These are phyloP conservation scores for Epizoanthus rinbou DNA, from an alignment of 92 coral and sea anemone genomes.

Conservation along the genomic window DNA sequence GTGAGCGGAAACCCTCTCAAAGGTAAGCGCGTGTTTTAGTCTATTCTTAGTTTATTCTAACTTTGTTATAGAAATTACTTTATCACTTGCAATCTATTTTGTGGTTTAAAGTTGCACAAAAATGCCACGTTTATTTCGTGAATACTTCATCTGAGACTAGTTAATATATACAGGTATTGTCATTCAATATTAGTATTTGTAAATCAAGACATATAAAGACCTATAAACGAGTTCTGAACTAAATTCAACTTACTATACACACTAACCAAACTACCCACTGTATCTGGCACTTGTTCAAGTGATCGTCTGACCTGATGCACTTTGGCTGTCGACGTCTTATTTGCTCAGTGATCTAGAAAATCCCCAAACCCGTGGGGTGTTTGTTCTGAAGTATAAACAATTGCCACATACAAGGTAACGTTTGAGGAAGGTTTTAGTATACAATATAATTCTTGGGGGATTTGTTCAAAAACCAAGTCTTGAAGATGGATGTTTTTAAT, in stretches of 20 bases:
- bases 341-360: constrained; percentile 20
- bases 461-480: no score
- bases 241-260: background rate
- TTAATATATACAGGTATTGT: background rate
- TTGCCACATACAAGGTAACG: background rate
- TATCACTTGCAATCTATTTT: background rate
- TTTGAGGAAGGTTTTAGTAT: background rate
- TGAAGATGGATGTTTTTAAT: no score
- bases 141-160: background rate
- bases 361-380: background rate
- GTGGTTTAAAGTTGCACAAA: no score
- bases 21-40: constrained; percentile 53
- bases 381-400: background rate
- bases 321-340: background rate
- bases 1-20: constrained; percentile 80
- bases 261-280: background rate
- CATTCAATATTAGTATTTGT: background rate
- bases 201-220: background rate
- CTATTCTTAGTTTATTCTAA: background rate
- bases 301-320: background rate
- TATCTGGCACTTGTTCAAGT: background rate
- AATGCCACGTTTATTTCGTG: background rate
- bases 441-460: no score
- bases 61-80: background rate
- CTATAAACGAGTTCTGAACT: background rate